phyloP scores from a whole-genome alignment of 2,113 vertebrate genomes.

The Zapornia atra region DNA sequence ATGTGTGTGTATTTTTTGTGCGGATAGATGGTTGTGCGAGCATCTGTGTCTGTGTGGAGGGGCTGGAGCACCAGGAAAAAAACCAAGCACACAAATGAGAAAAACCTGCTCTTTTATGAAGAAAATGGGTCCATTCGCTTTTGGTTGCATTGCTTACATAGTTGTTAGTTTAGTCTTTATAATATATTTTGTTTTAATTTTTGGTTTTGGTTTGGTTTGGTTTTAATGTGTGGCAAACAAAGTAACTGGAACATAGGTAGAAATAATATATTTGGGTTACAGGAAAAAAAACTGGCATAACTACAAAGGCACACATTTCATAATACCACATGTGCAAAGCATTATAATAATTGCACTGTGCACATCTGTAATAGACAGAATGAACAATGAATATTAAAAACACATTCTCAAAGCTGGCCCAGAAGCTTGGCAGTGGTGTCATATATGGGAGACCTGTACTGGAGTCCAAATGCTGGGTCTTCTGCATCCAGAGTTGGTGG shows the following conservation, averaged over 20 bases:
- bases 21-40: neutral
- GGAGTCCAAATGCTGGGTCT: constrained; percentile 11
- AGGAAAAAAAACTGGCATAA: constrained; percentile 66
- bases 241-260: constrained; percentile 75
- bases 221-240: constrained; percentile 50
- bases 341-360: constrained; percentile 76
- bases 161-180: constrained; percentile 61
- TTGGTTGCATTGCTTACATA: constrained; percentile 30
- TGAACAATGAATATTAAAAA: constrained; percentile 80
- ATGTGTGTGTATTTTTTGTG: neutral
- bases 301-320: constrained; percentile 78
- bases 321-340: constrained; percentile 80
- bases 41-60: neutral
- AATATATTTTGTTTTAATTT: neutral
- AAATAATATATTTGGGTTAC: constrained; percentile 73
- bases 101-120: constrained; percentile 43
- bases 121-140: constrained; percentile 18
- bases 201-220: neutral
- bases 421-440: constrained; percentile 51
- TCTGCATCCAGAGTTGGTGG: constrained; percentile 12
- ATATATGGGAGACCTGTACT: constrained; percentile 23
- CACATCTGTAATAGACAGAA: constrained; percentile 75
- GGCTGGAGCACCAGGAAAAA: constrained; percentile 34
- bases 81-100: constrained; percentile 49
- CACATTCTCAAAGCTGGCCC: constrained; percentile 71